Base-by-base conservation (phyloP, 1,140 invertebrate species). In the Schmidtea mediterranea region DNA sequence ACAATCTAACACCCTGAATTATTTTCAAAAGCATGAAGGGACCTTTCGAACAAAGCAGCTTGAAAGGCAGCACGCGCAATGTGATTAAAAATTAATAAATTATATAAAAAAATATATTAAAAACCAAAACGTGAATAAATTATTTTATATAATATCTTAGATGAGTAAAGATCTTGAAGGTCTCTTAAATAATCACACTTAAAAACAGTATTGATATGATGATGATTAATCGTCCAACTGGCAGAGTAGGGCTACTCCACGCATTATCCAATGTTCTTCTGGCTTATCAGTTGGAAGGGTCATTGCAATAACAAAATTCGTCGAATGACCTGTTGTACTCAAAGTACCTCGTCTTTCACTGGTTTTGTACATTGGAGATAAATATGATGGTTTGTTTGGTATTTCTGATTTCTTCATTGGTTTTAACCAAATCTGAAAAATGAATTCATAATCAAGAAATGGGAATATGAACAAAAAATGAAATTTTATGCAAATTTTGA, bases 271-370 rank as follows among this genome's bases (percentile, higher is more conserved):
- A 61, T 89, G 82, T 43, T 75, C 71, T n/a, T 74, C 65, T 2
- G 73, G 64, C 56, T 73, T 59, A 1, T 66, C 57, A 0, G 76
- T 77, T 1, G 76, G 75, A 32, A 89, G 61, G 6, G 70, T 62
- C 60, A 87, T 75, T 52, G 73, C 75, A 50, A 84, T 74, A 8
- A 89, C 79, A 62, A 82, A 87, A 70, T 87, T 87, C 10, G 81
- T 83, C 19, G 81, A 86, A 63, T 86, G 82, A 2, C 82, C 82
- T 0, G 81, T 86, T 2, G 80, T 83, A 16, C 78, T 79, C 9
- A 83, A 64, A 16, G 76, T 73, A 12, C 80, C 80, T 39, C 77
- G 71, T 32, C 81, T 65, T 56, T 79, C 78, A 32, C 75, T 72
- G 1, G 81, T 84, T 68, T 82, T 83, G 58, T 86, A 83, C 22